Percentiles rank a stretch among this genome's conserved stretches.
phyloP scores from a whole-genome alignment of 53 echinoderm and acorn worm species.

The Echinometra lucunter region DNA sequence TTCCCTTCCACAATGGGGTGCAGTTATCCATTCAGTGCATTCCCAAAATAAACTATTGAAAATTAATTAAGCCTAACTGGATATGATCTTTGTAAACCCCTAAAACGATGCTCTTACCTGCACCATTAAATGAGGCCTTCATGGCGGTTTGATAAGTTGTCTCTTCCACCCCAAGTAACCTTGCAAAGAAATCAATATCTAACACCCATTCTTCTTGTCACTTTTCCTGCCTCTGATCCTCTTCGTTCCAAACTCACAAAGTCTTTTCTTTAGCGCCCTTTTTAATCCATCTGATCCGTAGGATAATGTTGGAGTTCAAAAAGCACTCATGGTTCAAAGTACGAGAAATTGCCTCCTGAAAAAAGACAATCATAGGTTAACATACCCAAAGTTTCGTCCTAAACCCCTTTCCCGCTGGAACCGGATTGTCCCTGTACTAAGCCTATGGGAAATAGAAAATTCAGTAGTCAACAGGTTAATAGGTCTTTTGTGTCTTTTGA shows the following conservation, averaged over 20 bases:
- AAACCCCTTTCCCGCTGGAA: too few species aligned
- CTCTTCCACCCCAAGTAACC: not conserved
- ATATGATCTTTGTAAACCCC: not conserved
- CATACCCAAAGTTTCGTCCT: not conserved
- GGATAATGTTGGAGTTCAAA: not conserved
- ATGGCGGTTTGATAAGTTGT: not conserved
- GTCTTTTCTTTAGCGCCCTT: not conserved
- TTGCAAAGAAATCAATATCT: not conserved
- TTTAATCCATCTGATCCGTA: not conserved
- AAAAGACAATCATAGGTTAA: not conserved
- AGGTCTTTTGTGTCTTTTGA: too few species aligned
- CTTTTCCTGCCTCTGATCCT: not conserved
- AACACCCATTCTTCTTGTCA: not conserved
- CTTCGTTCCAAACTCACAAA: not conserved
- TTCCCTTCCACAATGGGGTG: not conserved
- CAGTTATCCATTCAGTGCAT: not conserved
- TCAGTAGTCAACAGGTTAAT: too few species aligned
- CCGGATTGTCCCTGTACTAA: too few species aligned
- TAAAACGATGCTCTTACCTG: not conserved
- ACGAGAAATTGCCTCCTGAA: not conserved
- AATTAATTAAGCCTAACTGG: conserved; percentile 38
- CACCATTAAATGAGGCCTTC: not conserved
- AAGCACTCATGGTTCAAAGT: not conserved
- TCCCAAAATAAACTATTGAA: conserved; percentile 52
- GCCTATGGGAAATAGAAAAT: too few species aligned